Evolutionary conservation across 2,797 vertebrate species (phyloP).

Genomic region (Calcarius lapponicus): DNA sequence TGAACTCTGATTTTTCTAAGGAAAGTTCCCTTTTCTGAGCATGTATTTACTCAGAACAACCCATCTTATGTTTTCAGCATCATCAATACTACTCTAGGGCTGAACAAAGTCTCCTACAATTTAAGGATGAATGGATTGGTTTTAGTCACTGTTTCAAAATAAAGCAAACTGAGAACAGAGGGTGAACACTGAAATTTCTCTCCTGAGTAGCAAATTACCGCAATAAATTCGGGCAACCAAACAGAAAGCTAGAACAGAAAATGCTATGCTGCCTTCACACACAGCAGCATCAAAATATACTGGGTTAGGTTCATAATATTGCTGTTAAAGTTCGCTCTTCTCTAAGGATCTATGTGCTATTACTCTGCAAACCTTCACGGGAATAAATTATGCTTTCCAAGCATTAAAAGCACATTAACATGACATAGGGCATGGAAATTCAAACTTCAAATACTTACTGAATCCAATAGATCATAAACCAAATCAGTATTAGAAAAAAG

Average conservation of each 20-base stretch:
- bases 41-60: not conserved
- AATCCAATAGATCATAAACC: conserved; percentile 53
- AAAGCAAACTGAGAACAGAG: not conserved
- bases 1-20: not conserved
- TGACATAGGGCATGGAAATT: conserved; percentile 46
- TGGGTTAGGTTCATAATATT: not conserved
- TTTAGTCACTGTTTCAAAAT: not conserved
- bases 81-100: not conserved
- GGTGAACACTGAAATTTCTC: not conserved
- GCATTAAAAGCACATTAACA: conserved; percentile 38
- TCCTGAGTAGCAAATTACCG: not conserved
- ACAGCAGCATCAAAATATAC: not conserved
- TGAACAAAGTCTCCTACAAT: not conserved
- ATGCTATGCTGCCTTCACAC: not conserved
- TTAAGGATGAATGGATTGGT: not conserved
- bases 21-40: not conserved
- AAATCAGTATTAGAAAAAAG: conserved; percentile 8
- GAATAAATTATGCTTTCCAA: not conserved
- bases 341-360: not conserved
- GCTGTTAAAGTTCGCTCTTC: not conserved
- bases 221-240: not conserved
- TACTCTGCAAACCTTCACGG: not conserved
- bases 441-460: conserved; percentile 50
- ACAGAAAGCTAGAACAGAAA: not conserved
- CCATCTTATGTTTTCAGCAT: not conserved